A percentile compares a stretch with the other conserved stretches of the same genome.
Evolutionary conservation across 2,113 vertebrate genomes (phyloP).

Genomic region (Solea solea): DNA sequence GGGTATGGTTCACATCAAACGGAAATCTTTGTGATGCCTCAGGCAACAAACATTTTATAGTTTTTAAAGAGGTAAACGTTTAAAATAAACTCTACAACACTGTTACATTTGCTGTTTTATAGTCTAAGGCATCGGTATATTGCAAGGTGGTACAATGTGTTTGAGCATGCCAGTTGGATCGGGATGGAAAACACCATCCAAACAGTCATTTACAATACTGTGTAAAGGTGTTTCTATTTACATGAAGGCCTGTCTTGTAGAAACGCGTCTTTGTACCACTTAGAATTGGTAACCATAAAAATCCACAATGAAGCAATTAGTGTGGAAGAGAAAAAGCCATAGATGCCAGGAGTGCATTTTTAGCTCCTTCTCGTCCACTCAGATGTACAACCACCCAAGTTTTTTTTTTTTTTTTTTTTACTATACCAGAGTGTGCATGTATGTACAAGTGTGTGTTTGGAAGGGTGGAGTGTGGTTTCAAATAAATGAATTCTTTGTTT

Average conservation of each 20-base stretch:
- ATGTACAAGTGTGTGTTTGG: slow-evolving; percentile 21
- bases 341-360: slow-evolving; percentile 29
- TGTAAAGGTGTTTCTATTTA: slow-evolving; percentile 43
- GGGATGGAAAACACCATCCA: slow-evolving; percentile 17
- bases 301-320: slow-evolving; percentile 58
- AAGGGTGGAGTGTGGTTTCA: slow-evolving; percentile 4
- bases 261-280: slow-evolving; percentile 13
- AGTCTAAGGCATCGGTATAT: background rate
- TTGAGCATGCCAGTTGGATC: slow-evolving; percentile 16
- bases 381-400: slow-evolving; percentile 56
- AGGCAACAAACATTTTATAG: background rate
- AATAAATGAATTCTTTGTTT: slow-evolving; percentile 40
- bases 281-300: slow-evolving; percentile 43
- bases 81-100: background rate
- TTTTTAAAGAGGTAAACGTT: slow-evolving; percentile 3
- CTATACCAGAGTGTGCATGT: background rate
- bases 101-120: background rate
- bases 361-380: slow-evolving; percentile 18
- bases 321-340: slow-evolving; percentile 9
- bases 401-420: no score
- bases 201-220: slow-evolving; percentile 24
- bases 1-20: slow-evolving; percentile 12
- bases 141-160: slow-evolving; percentile 7
- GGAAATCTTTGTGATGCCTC: background rate
- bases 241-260: slow-evolving; percentile 29